Percentiles rank a stretch among this genome's conserved stretches.
Evolutionary conservation across 2,113 vertebrate genomes (phyloP).

Genomic region (Perca fluviatilis): DNA sequence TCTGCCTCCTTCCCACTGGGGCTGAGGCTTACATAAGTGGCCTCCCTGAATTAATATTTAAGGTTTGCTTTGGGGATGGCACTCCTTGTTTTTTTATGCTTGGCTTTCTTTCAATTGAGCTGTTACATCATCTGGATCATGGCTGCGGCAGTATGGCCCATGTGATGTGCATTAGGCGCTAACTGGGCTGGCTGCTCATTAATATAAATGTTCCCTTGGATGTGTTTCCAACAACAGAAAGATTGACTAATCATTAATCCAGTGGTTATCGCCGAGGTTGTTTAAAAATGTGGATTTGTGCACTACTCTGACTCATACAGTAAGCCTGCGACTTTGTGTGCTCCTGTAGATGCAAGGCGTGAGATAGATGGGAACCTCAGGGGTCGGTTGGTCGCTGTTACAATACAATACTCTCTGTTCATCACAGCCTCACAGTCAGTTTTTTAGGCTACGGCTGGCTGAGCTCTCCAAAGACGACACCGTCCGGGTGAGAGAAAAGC

Average conservation of each 20-base stretch:
- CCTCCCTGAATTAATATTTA: conserved; percentile 79
- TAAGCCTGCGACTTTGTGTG: conserved; percentile 8
- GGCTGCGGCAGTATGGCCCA: conserved; percentile 65
- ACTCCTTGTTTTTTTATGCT: conserved; percentile 56
- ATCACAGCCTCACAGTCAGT: conserved; percentile 18
- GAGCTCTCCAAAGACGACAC: conserved; percentile 14
- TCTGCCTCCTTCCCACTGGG: conserved; percentile 44
- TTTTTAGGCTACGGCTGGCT: conserved; percentile 32
- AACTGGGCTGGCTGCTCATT: conserved; percentile 64
- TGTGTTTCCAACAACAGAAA: conserved; percentile 62
- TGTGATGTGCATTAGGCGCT: conserved; percentile 62
- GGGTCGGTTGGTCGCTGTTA: conserved; percentile 6
- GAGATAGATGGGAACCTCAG: conserved; percentile 13
- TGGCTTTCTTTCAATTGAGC: conserved; percentile 62
- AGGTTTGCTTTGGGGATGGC: conserved; percentile 71
- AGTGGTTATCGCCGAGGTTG: conserved; percentile 19
- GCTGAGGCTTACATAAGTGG: conserved; percentile 75
- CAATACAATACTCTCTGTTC: conserved; percentile 1
- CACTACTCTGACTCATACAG: conserved; percentile 29
- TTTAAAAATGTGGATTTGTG: conserved; percentile 38
- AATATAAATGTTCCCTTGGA: conserved; percentile 61
- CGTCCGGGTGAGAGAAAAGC: neutral
- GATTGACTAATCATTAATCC: conserved; percentile 55
- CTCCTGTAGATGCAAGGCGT: neutral
- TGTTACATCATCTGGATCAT: conserved; percentile 77